A percentile compares a stretch with the other conserved stretches of the same genome.
Evolutionary conservation across 2,888 invertebrate species (phyloP).

Genomic region (Yponomeuta malinellus): DNA sequence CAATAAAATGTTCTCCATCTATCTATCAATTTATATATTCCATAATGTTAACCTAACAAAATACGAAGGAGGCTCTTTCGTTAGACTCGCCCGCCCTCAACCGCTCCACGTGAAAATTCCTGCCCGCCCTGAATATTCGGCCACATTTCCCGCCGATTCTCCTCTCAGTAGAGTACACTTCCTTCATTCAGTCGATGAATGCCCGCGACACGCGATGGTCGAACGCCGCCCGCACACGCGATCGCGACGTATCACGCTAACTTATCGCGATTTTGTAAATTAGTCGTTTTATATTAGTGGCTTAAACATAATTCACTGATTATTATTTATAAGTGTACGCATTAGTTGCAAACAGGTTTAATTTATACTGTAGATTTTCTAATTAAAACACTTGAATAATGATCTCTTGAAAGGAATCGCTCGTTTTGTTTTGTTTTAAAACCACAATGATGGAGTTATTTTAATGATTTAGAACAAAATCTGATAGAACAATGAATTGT

Average conservation of each 20-base stretch:
- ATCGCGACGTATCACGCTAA: background rate
- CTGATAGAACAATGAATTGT: background rate
- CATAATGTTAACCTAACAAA: too few relatives aligned
- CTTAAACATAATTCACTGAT: too few relatives aligned
- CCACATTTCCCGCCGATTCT: background rate
- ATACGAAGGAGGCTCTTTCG: too few relatives aligned
- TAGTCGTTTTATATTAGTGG: too few relatives aligned
- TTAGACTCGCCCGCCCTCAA: too few relatives aligned
- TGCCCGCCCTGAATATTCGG: background rate
- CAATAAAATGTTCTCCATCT: too few relatives aligned
- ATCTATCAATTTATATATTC: too few relatives aligned
- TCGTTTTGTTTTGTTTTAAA: background rate
- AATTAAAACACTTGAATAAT: too few relatives aligned
- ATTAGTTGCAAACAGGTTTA: background rate
- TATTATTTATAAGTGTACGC: too few relatives aligned
- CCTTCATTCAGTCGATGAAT: background rate
- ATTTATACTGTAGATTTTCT: background rate
- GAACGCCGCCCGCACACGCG: background rate
- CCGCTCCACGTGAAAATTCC: background rate
- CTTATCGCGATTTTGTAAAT: background rate
- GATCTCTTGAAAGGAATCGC: too few relatives aligned
- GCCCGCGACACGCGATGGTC: background rate
- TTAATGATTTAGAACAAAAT: background rate
- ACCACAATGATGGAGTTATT: background rate
- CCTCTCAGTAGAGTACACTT: background rate